A percentile compares a stretch with the other conserved stretches of the same genome.
phyloP scores from a whole-genome alignment of 2,888 invertebrate genomes.

The Caenorhabditis becei region DNA sequence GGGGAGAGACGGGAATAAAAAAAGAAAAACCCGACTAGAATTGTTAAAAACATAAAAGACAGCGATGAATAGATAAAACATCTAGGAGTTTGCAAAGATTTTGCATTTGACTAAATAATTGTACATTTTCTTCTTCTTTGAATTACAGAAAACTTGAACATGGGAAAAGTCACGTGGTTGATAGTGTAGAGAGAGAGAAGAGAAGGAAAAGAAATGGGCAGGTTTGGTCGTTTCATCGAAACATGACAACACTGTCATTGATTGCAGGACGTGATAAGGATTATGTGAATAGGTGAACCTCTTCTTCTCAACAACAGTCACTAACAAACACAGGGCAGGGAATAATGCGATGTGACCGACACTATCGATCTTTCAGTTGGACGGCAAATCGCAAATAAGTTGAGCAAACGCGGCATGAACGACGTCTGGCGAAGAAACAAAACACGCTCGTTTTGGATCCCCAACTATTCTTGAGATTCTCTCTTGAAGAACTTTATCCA shows the following conservation, averaged over 20 bases:
- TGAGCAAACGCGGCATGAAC: slow-evolving; percentile 79
- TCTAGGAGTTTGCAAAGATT: background rate
- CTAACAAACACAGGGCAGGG: background rate
- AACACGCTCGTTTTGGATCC: slow-evolving; percentile 71
- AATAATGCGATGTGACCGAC: background rate
- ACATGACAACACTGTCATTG: slow-evolving; percentile 30
- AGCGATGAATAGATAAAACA: background rate
- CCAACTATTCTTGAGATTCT: slow-evolving; percentile 69
- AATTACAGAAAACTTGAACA: no score
- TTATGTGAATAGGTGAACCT: slow-evolving; percentile 2
- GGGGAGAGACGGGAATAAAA: slow-evolving; percentile 8
- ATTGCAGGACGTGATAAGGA: slow-evolving; percentile 32
- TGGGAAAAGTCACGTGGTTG: slow-evolving; percentile 6
- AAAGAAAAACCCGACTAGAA: slow-evolving; percentile 41
- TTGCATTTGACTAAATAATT: slow-evolving; percentile 6
- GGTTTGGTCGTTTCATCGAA: slow-evolving; percentile 42
- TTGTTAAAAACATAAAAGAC: slow-evolving; percentile 28
- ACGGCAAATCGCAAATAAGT: slow-evolving; percentile 46
- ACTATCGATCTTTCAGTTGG: background rate
- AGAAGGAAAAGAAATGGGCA: slow-evolving; percentile 10
- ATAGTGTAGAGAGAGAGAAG: slow-evolving; percentile 1
- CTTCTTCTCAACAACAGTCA: background rate
- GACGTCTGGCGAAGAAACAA: slow-evolving; percentile 81
- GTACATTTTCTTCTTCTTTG: background rate
- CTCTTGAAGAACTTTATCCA: slow-evolving; percentile 65